Base-by-base conservation (phyloP, 2,888 invertebrate species). In the Nemotelus nigrinus region DNA sequence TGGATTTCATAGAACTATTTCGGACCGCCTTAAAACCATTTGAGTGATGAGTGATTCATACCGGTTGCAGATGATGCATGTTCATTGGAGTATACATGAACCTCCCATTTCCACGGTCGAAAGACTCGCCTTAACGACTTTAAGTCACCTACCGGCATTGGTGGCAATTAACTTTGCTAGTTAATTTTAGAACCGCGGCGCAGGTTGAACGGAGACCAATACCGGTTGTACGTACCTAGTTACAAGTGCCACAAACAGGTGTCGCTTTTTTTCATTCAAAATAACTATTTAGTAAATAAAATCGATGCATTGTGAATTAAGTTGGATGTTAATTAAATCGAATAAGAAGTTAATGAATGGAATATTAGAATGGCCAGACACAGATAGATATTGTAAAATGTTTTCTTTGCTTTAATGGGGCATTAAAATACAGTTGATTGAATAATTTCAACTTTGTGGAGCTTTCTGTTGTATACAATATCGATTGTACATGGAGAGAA, bases 131-230 rank as follows among this genome's bases (percentile, higher is more conserved):
- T 7, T 48, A 50, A 50, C 25, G 6, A 45, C 63, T n/a, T 45
- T 68, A 63, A 72, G 79, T 78, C 79, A 77, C 78, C 79, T 79
- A 78, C 44, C 68, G 79, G 57, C 58, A 50, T 44, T 70, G 48
- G 71, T 55, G n/a, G 41, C 47, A 65, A 44, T 48, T 2, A n/a
- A 25, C 57, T 25, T 25, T 1, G 25, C 63, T 71, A 79, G 77
- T 76, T 45, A 25, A 45, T 77, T 50, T 68, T 70, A 25, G 74
- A 79, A 77, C 77, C 77, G 3, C 7, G 8, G 4, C 58, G 58
- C 57, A 58, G 60, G 72, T 72, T 72, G 8, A 72, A 47, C 45
- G 44, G 8, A 57, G 72, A 72, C 25, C 10, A 8, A 8, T 39
- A 58, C 72, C 72, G 39, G 3, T 39, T 47, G 44, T 10, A 8